These are phyloP conservation scores for Sepiola atlantica DNA, from an alignment of 2,888 invertebrate species.

Conservation along the genomic window DNA sequence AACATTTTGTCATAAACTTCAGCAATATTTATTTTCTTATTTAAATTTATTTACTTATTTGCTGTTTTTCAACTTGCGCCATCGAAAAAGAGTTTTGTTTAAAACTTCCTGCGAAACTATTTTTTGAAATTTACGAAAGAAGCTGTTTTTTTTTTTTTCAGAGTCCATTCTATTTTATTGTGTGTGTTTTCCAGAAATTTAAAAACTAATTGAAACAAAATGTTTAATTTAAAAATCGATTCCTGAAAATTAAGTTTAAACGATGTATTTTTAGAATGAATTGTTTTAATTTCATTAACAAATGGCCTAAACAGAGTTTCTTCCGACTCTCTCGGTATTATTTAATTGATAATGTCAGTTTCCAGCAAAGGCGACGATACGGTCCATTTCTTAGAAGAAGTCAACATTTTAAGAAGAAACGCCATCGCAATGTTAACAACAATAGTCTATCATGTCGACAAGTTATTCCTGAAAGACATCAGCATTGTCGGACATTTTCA, in stretches of 20 bases:
- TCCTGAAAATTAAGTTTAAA: too few species aligned
- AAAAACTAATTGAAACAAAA: background rate
- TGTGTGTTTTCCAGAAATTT: background rate
- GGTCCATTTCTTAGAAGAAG: background rate
- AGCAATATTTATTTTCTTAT: background rate
- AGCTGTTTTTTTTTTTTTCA: background rate
- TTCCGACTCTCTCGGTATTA: background rate
- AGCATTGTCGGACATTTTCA: background rate
- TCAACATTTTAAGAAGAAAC: background rate
- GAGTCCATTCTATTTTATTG: background rate
- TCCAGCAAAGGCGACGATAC: background rate
- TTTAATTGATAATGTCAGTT: background rate
- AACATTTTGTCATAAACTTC: background rate
- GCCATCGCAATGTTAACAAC: background rate
- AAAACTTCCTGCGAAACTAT: background rate
- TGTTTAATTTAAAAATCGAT: background rate
- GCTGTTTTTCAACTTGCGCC: background rate
- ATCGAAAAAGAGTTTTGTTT: too few species aligned
- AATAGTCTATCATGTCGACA: background rate
- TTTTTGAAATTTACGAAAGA: background rate
- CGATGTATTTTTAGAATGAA: background rate
- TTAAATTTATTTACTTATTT: too few species aligned
- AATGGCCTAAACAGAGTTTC: background rate
- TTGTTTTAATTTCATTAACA: background rate
- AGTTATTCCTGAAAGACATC: background rate